These are phyloP conservation scores for Linyphia triangularis DNA, from an alignment of 2,888 invertebrate species.

Conservation along the genomic window DNA sequence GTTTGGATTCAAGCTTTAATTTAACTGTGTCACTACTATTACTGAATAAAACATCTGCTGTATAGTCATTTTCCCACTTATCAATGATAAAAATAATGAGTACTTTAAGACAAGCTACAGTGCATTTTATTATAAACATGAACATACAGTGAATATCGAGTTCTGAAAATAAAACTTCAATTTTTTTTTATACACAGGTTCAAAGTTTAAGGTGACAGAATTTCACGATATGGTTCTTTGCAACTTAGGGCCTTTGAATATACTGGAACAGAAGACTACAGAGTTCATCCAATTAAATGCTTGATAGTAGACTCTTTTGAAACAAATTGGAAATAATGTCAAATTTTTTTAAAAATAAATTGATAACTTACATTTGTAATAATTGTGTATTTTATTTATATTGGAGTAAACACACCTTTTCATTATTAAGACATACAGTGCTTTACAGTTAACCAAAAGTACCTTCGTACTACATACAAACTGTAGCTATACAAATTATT, in stretches of 20 bases:
- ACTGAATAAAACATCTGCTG: no score
- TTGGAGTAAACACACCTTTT: constrained; percentile 21
- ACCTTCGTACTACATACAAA: constrained; percentile 53
- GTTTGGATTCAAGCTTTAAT: no score
- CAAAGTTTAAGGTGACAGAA: constrained; percentile 78
- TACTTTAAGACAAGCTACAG: constrained; percentile 37
- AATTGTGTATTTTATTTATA: background rate
- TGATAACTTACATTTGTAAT: background rate
- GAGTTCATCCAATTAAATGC: constrained; percentile 76
- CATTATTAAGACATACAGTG: constrained; percentile 33
- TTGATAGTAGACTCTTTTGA: background rate
- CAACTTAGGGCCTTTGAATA: constrained; percentile 78
- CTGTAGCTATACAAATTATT: constrained; percentile 28
- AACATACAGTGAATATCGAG: constrained; percentile 58
- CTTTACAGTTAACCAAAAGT: constrained; percentile 39
- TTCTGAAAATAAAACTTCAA: constrained; percentile 46
- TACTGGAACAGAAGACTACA: constrained; percentile 78
- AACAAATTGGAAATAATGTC: background rate
- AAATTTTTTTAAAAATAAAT: background rate
- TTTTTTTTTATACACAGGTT: constrained; percentile 54
- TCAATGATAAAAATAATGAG: background rate
- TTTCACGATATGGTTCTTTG: constrained; percentile 79
- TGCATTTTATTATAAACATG: constrained; percentile 71
- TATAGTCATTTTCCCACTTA: no score
- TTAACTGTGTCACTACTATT: no score